Conservation (phyloP, 2,113 vertebrate species). For the Grus americana region DNA sequence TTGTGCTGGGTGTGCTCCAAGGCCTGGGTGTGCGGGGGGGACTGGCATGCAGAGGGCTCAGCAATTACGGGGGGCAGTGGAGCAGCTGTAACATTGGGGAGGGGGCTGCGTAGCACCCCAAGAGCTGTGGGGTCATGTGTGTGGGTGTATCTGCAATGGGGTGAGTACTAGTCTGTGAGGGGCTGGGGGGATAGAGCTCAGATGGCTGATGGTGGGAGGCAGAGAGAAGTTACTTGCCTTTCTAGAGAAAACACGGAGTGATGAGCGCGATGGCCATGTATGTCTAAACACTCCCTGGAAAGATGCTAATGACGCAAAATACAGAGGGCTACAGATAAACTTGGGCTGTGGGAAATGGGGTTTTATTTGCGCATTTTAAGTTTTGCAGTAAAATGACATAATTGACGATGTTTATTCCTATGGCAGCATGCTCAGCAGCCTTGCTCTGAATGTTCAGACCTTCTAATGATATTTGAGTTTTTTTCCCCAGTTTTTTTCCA, state of each 20-base stretch:
- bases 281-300: neutral
- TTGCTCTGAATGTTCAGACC: neutral
- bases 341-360: neutral
- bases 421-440: neutral
- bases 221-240: neutral
- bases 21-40: accelerated
- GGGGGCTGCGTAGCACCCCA: neutral
- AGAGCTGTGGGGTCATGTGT: neutral
- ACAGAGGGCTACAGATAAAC: constrained; percentile 23
- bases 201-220: neutral
- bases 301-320: neutral
- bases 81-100: neutral
- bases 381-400: neutral
- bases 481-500: neutral
- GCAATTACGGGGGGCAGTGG: neutral
- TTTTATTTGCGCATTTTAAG: neutral
- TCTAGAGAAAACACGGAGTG: neutral
- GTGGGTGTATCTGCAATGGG: neutral
- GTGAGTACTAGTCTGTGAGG: accelerated
- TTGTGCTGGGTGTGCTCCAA: neutral
- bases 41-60: neutral
- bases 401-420: neutral
- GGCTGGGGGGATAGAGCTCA: neutral
- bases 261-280: accelerated
- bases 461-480: neutral